Conservation (phyloP, 2,113 vertebrate species). For the Corythaeola cristata region DNA sequence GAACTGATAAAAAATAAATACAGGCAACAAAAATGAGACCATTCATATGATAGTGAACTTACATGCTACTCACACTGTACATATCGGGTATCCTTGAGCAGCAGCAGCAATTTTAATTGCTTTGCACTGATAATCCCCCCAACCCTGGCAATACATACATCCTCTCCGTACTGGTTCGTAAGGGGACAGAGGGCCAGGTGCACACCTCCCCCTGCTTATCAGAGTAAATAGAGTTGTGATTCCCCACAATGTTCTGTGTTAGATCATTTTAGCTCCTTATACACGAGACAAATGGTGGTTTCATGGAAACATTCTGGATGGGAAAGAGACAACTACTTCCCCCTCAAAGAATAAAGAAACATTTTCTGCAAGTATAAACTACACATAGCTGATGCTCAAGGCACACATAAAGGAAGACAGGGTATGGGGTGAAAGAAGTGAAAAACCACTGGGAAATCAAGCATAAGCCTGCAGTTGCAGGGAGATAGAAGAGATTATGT, state of each 20-base stretch:
- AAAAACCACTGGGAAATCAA: not conserved
- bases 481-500: not conserved
- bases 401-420: not conserved
- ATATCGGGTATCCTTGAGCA: not conserved
- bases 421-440: not conserved
- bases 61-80: not conserved
- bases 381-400: not conserved
- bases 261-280: not conserved
- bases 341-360: not conserved
- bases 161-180: not conserved
- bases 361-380: not conserved
- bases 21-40: not conserved
- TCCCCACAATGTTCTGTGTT: not conserved
- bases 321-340: not conserved
- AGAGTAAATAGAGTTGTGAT: not conserved
- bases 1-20: not conserved
- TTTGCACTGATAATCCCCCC: not conserved
- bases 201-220: not conserved
- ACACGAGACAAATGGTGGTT: not conserved
- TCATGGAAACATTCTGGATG: not conserved
- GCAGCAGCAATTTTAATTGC: not conserved
- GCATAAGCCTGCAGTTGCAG: not conserved
- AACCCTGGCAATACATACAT: rapidly evolving
- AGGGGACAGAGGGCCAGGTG: not conserved
- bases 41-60: not conserved